A percentile compares a stretch with the other conserved stretches of the same genome.
phyloP scores from a whole-genome alignment of 2,888 invertebrate species.

The Cephus sareptanus region DNA sequence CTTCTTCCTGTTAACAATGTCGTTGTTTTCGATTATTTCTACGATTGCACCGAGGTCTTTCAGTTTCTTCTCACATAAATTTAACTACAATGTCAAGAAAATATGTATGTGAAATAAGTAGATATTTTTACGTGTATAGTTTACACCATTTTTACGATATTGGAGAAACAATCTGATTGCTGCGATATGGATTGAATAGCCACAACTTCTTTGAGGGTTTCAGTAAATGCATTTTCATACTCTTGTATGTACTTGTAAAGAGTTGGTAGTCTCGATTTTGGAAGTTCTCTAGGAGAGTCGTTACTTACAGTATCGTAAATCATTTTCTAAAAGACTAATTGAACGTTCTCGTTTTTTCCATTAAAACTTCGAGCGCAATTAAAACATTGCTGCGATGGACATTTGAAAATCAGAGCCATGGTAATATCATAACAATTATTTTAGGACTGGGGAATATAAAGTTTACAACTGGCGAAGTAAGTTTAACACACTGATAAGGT shows the following conservation, averaged over 20 bases:
- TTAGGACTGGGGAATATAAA: background rate
- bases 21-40: slow-evolving; percentile 31
- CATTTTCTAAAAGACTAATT: background rate
- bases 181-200: slow-evolving; percentile 36
- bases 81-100: slow-evolving; percentile 24
- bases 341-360: background rate
- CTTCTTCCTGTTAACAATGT: slow-evolving; percentile 12
- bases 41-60: slow-evolving; percentile 31
- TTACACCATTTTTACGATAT: slow-evolving; percentile 39
- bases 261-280: slow-evolving; percentile 32
- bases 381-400: background rate
- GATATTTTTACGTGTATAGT: background rate
- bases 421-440: background rate
- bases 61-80: slow-evolving; percentile 35
- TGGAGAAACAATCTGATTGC: slow-evolving; percentile 24
- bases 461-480: background rate
- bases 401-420: background rate
- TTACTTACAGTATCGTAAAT: background rate
- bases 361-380: background rate
- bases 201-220: slow-evolving; percentile 34
- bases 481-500: background rate
- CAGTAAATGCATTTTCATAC: slow-evolving; percentile 24
- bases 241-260: slow-evolving; percentile 34
- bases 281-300: slow-evolving; percentile 21
- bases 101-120: background rate